Evolutionary conservation across 2,888 invertebrate species (phyloP), one percentile per base, ranked within the genome.

Genomic region (Cheilosia vulpina): DNA sequence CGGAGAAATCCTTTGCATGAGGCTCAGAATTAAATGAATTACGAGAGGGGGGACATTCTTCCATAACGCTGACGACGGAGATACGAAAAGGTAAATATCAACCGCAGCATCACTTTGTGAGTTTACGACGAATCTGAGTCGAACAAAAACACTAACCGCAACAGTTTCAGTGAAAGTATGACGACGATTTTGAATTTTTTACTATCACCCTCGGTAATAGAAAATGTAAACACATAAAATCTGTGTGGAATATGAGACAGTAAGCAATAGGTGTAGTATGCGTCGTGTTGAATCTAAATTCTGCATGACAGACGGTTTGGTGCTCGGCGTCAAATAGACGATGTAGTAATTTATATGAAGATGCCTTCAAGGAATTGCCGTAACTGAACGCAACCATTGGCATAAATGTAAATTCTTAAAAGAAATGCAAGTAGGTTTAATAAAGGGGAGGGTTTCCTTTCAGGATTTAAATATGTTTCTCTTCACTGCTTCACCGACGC

Each of bases 101-200:
- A 27, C 31, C 55, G 13, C n/a, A 45, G 41, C 43, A 21, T 62
- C 45, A 17, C 50, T 21, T 41, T 31, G 52, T 21, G 31, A 21
- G 45, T 52, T 72, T 43, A 53, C 52, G 62, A 62, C 19, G 9
- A 62, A 43, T 21, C 38, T 53, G 41, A 9, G 13, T 7, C 4
- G n/a, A n/a, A n/a, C n/a, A 27, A 52, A 52, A 34, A 55, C 53
- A 38, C 15, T 7, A 31, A 45, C 13, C 58, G 17, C 47, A 17
- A 47, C 38, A 27, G 1, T 34, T 27, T 17, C 9, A 58, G 57
- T 57, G 75, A 65, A 75, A 75, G 65, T 55, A 53, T 41, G 41
- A 41, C 15, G 27, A 31, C 47, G 31, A 45, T 63, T 47, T 63
- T 43, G 11, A 17, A 24, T 57, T 34, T 38, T 38, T 31, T 9